phyloP scores from a whole-genome alignment of 2,888 invertebrate genomes.

The Endotricha flammealis region DNA sequence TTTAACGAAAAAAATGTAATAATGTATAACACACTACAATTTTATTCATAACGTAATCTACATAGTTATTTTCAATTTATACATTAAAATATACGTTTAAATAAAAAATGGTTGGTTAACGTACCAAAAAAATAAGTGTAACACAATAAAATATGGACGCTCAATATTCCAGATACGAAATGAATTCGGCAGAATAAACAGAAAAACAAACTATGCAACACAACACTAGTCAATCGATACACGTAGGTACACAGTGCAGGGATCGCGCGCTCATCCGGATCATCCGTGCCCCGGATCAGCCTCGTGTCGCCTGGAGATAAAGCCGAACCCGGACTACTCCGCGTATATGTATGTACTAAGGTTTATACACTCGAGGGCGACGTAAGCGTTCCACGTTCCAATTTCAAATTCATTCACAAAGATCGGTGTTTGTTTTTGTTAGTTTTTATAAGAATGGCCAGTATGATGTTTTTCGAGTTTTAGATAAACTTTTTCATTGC shows the following conservation, averaged over 20 bases:
- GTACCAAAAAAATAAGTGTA: no score
- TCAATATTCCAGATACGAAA: neutral
- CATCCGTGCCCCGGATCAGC: slow-evolving; percentile 62
- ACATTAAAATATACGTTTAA: no score
- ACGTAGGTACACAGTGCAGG: slow-evolving; percentile 36
- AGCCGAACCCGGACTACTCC: slow-evolving; percentile 37
- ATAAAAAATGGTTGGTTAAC: no score
- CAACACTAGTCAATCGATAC: slow-evolving; percentile 37
- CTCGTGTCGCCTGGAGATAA: slow-evolving; percentile 72
- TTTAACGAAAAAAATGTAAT: no score
- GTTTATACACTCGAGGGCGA: slow-evolving; percentile 12
- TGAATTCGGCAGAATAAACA: slow-evolving; percentile 2
- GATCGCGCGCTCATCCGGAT: slow-evolving; percentile 68
- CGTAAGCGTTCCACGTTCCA: slow-evolving; percentile 13
- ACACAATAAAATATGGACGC: no score
- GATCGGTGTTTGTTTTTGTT: slow-evolving; percentile 1
- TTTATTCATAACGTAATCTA: no score
- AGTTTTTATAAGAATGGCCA: no score
- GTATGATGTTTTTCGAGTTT: no score
- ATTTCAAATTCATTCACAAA: slow-evolving; percentile 10
- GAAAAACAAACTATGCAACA: slow-evolving; percentile 10
- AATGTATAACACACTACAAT: no score
- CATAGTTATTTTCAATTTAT: no score
- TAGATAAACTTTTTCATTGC: no score
- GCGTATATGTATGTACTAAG: slow-evolving; percentile 21